Percentiles rank a stretch among this genome's conserved stretches.
Evolutionary conservation across 2,113 vertebrate species (phyloP).

Genomic region (Trematomus loennbergii): DNA sequence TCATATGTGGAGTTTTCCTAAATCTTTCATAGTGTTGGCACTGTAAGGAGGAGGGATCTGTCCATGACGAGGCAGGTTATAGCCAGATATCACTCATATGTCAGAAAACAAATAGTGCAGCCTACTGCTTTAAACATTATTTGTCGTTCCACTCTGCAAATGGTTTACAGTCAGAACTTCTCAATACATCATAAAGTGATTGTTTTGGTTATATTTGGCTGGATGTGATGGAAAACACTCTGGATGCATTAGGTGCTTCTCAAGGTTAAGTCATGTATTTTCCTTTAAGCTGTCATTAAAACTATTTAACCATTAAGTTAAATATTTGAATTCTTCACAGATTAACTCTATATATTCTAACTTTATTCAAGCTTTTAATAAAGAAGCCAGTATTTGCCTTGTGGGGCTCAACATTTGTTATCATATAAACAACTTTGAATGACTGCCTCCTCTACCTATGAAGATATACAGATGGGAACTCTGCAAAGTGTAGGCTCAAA

Average conservation of each 20-base stretch:
- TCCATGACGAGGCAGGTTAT: neutral
- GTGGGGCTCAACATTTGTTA: constrained; percentile 44
- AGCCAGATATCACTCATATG: constrained; percentile 1
- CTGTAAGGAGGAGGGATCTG: neutral
- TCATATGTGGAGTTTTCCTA: neutral
- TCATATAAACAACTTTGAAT: constrained; percentile 56
- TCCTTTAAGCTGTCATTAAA: neutral
- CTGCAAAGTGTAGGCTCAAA: constrained; percentile 49
- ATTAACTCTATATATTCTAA: constrained; percentile 8
- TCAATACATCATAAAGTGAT: neutral
- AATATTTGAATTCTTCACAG: constrained; percentile 14
- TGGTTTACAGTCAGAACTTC: constrained; percentile 1
- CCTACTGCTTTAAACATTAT: constrained; percentile 29
- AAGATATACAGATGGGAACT: constrained; percentile 49
- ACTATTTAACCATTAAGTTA: neutral
- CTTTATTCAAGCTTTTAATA: neutral
- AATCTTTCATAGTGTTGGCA: neutral
- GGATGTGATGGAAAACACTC: neutral
- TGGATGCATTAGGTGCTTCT: neutral
- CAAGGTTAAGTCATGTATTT: neutral
- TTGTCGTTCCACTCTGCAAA: neutral
- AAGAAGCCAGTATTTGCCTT: neutral
- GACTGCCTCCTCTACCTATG: constrained; percentile 49
- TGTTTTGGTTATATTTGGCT: neutral
- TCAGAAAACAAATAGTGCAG: constrained; percentile 22